These are phyloP conservation scores for Okamejei kenojei DNA, from an alignment of 2,797 vertebrate genomes.

Conservation along the genomic window DNA sequence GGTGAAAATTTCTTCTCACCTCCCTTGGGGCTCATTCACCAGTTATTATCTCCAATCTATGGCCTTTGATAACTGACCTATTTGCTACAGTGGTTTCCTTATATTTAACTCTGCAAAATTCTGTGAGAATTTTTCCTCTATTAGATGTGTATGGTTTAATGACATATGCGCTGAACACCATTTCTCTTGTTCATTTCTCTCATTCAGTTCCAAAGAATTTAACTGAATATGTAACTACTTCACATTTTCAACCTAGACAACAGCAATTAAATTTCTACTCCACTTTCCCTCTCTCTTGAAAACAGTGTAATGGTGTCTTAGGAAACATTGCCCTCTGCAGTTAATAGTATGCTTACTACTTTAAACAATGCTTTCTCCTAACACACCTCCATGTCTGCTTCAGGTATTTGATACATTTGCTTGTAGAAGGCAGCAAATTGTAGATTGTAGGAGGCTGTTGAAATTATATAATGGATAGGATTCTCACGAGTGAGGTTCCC, in stretches of 20 bases:
- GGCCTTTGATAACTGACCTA: not conserved
- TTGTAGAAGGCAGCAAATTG: not conserved
- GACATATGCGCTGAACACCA: too few species aligned
- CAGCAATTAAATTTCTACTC: not conserved
- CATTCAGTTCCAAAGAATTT: too few species aligned
- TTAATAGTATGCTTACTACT: not conserved
- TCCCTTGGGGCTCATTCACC: too few species aligned
- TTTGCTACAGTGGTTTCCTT: not conserved
- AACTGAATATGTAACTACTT: too few species aligned
- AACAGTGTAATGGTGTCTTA: not conserved
- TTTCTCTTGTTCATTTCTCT: too few species aligned
- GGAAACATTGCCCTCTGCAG: conserved; percentile 1
- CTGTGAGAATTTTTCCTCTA: too few species aligned
- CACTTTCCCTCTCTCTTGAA: not conserved
- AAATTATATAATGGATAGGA: not conserved
- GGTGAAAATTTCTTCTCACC: not conserved
- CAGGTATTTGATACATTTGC: not conserved
- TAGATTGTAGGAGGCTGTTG: not conserved
- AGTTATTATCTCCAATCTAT: not conserved
- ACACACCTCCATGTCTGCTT: not conserved
- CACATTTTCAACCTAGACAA: too few species aligned
- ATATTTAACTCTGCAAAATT: not conserved
- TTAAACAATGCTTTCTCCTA: not conserved
- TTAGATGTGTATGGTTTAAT: too few species aligned
- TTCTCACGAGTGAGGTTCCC: not conserved